Conservation (phyloP, 2,888 invertebrate species). For the Syrista parreyssii region DNA sequence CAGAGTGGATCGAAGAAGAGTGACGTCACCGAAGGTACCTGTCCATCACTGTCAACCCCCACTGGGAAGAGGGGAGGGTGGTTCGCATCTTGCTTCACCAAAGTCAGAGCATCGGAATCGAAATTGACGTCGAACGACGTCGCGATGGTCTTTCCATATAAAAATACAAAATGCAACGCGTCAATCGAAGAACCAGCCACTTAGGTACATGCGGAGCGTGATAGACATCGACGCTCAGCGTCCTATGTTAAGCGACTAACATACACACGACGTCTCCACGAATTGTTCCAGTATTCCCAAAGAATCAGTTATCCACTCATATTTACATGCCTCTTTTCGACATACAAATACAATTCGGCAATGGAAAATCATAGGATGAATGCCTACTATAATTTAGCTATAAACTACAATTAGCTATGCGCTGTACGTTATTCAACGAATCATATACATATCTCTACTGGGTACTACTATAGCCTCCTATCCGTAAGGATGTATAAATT, state of each 20-base stretch:
- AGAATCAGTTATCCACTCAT: neutral
- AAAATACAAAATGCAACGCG: constrained; percentile 25
- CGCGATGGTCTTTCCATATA: constrained; percentile 23
- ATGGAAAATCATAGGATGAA: neutral
- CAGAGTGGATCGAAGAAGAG: constrained; percentile 15
- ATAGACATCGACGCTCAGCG: constrained; percentile 21
- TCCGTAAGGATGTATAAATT: constrained; percentile 44
- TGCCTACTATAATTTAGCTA: no score
- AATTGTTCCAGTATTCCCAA: neutral
- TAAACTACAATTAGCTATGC: neutral
- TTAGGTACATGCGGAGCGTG: constrained; percentile 21
- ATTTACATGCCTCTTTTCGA: neutral
- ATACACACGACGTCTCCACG: neutral
- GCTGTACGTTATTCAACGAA: neutral
- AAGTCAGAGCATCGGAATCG: constrained; percentile 16
- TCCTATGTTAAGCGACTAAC: neutral
- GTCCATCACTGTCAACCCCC: constrained; percentile 42
- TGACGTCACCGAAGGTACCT: constrained; percentile 32
- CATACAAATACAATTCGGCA: neutral
- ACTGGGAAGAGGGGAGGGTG: neutral
- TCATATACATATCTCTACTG: neutral
- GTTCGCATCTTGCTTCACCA: constrained; percentile 7
- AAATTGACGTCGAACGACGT: constrained; percentile 28
- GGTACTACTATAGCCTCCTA: neutral
- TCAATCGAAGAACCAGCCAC: constrained; percentile 19